Conservation (phyloP, 2,113 vertebrate genomes). For the rat (Rattus norvegicus) region GRCr8 NC_086028.1:48573501-48574000, state of each 20-base stretch:
- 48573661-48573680: not conserved
- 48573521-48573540: not conserved
- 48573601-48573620: not conserved
- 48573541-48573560: not conserved
- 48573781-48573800: accelerated
- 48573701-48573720: not conserved
- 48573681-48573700: not conserved
- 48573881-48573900: not conserved
- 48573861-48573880: not conserved
- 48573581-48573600: not conserved
- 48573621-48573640: not conserved
- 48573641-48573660: not conserved
- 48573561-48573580: not conserved
- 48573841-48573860: not conserved
- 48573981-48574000: not conserved
- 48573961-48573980: not conserved
- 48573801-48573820: accelerated
- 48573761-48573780: accelerated
- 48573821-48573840: not conserved
- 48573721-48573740: accelerated
- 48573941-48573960: not conserved
- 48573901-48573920: not conserved
- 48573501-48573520: not conserved
- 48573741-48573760: accelerated
- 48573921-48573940: not conserved